Conservation (phyloP, 2,888 invertebrate species). For the Crematogaster levior region DNA sequence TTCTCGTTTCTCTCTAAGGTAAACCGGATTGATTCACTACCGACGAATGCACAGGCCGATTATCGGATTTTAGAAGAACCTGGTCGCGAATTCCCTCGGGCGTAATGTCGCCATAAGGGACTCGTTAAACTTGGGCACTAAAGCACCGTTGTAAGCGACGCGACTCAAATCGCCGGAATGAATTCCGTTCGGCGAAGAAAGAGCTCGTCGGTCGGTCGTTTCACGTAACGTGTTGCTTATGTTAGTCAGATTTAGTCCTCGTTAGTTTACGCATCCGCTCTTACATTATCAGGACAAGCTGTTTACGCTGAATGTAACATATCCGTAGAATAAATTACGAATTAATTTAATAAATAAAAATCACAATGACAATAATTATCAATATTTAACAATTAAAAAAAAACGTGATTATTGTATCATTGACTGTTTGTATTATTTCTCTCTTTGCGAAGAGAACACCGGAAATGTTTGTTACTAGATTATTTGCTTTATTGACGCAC, state of each 20-base stretch:
- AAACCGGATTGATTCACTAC: conserved; percentile 58
- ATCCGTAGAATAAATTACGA: background rate
- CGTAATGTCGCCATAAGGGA: conserved; percentile 56
- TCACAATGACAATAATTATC: background rate
- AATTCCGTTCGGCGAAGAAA: conserved; percentile 34
- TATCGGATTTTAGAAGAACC: conserved; percentile 63
- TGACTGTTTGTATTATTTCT: too few species aligned
- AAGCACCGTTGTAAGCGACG: conserved; percentile 56
- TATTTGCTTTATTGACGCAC: conserved; percentile 11
- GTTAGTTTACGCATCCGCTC: background rate
- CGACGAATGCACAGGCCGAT: conserved; percentile 62
- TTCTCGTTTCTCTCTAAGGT: conserved; percentile 2
- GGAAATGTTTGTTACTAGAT: background rate
- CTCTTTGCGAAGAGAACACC: background rate
- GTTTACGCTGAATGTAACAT: background rate
- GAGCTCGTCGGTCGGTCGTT: conserved; percentile 42
- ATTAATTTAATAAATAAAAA: background rate
- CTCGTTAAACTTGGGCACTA: conserved; percentile 63
- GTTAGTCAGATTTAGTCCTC: background rate
- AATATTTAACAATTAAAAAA: background rate
- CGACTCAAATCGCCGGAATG: conserved; percentile 50
- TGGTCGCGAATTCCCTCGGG: conserved; percentile 53
- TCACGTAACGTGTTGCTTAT: background rate
- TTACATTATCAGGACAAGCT: background rate
- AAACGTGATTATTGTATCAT: too few species aligned